Conservation (phyloP, 1,140 invertebrate genomes). For the Drosophila trapezifrons region DNA sequence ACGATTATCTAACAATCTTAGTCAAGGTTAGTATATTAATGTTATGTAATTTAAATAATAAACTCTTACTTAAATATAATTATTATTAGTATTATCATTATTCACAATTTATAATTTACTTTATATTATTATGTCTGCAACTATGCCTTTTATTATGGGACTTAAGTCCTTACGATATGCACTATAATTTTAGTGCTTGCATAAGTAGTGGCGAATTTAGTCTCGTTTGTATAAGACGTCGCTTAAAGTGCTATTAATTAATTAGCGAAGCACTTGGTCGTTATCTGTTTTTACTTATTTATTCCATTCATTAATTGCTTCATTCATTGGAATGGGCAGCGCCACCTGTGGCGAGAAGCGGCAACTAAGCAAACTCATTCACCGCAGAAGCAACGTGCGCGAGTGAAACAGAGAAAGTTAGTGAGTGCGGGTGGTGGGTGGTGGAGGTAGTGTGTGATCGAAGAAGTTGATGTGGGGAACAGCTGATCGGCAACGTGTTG, state of each 20-base stretch:
- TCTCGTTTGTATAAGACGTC: no score
- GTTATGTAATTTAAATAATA: no score
- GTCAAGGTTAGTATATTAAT: no score
- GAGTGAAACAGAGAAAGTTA: slow-evolving; percentile 3
- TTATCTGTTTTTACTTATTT: not conserved
- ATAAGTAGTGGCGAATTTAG: not conserved
- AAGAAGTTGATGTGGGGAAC: slow-evolving; percentile 12
- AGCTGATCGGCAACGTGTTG: slow-evolving; percentile 70
- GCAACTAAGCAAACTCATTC: slow-evolving; percentile 6
- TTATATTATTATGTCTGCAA: not conserved
- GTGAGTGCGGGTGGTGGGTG: not conserved
- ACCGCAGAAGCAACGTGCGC: not conserved
- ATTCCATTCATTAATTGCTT: slow-evolving; percentile 30
- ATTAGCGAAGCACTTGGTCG: not conserved
- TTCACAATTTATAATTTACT: no score
- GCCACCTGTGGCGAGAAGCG: slow-evolving; percentile 19
- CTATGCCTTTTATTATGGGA: no score
- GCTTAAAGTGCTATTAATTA: not conserved
- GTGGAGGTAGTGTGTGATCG: not conserved
- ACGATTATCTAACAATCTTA: no score
- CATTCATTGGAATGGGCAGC: slow-evolving; percentile 1
- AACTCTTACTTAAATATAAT: no score
- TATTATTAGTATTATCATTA: no score
- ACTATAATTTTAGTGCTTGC: no score
- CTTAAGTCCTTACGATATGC: no score